These are phyloP conservation scores for Gymnopithys bicolor DNA, from an alignment of 2,797 vertebrate species.

Conservation along the genomic window DNA sequence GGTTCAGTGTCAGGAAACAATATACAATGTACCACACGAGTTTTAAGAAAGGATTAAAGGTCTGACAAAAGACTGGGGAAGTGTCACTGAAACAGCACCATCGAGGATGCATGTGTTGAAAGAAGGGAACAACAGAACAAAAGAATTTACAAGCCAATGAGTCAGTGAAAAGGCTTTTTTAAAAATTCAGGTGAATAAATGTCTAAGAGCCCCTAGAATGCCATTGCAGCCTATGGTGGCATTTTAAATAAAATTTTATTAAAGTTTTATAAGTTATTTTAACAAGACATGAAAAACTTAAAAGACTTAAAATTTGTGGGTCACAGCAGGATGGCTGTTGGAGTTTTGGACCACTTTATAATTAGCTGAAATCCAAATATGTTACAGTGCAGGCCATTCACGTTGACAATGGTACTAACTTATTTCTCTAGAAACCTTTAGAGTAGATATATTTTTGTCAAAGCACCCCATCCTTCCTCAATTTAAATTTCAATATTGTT, in stretches of 20 bases:
- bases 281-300: conserved; percentile 59
- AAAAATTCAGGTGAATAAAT: conserved; percentile 62
- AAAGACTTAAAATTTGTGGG: conserved; percentile 69
- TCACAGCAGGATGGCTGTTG: conserved; percentile 74
- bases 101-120: conserved; percentile 42
- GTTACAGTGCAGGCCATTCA: conserved; percentile 78
- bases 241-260: conserved; percentile 79
- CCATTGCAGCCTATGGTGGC: conserved; percentile 55
- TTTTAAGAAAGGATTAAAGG: conserved; percentile 32
- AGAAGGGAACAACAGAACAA: conserved; percentile 56
- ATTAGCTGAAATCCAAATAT: conserved; percentile 82
- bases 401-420: conserved; percentile 83
- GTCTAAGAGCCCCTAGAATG: conserved; percentile 61
- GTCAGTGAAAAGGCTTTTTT: conserved; percentile 65
- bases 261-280: conserved; percentile 80
- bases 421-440: conserved; percentile 76
- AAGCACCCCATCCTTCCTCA: conserved; percentile 74
- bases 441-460: conserved; percentile 83
- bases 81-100: conserved; percentile 44
- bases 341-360: conserved; percentile 80
- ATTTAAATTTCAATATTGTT: conserved; percentile 81
- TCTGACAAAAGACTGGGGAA: conserved; percentile 58
- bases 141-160: conserved; percentile 34
- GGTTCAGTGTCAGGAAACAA: conserved; percentile 74
- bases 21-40: conserved; percentile 48